Conservation (phyloP, 2,888 invertebrate genomes). For the Mimumesa dahlbomi region DNA sequence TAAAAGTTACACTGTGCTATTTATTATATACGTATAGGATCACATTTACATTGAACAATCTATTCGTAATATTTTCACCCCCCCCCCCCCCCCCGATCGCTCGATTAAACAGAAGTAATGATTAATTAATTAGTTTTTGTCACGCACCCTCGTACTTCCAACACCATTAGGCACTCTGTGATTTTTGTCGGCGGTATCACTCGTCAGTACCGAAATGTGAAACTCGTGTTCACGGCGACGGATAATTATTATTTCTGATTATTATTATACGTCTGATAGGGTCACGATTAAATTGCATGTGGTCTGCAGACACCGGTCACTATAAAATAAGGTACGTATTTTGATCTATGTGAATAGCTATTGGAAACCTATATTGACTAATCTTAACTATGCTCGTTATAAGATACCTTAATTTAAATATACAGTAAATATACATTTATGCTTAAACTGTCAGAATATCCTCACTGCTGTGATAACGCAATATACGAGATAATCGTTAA, state of each 20-base stretch:
- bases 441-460: conserved; percentile 75
- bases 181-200: conserved; percentile 10
- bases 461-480: conserved; percentile 49
- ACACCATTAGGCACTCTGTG: conserved; percentile 34
- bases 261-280: conserved; percentile 7
- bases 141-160: neutral
- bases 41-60: no score
- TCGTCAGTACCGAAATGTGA: neutral
- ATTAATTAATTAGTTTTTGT: no score
- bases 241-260: conserved; percentile 5
- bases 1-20: no score
- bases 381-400: conserved; percentile 60
- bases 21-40: no score
- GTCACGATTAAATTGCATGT: conserved; percentile 34
- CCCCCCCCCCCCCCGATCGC: no score
- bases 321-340: conserved; percentile 60
- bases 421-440: conserved; percentile 78
- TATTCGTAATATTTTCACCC: no score
- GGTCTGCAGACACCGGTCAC: conserved; percentile 37
- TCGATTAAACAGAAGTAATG: no score
- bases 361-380: conserved; percentile 56
- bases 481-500: neutral
- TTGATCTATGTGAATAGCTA: conserved; percentile 54
- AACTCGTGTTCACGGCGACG: neutral
- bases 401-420: conserved; percentile 70